Evolutionary conservation across 2,797 vertebrate genomes (phyloP).

Genomic region (Myotis myotis): DNA sequence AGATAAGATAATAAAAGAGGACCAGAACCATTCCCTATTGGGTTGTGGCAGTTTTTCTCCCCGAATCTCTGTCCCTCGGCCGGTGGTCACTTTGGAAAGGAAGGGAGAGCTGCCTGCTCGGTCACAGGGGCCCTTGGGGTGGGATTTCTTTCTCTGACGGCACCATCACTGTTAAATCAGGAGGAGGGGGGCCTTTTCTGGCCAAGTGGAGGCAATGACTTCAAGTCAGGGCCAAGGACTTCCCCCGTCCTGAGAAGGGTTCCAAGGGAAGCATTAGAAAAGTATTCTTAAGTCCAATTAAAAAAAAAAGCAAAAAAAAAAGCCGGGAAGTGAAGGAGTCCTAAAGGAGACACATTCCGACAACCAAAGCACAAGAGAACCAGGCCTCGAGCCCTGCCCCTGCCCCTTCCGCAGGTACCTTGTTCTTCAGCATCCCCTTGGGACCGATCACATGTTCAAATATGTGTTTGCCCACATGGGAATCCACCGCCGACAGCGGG

Average conservation of each 20-base stretch:
- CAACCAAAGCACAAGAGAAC: fast-evolving
- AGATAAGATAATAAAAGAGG: background rate
- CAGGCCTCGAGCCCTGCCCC: fast-evolving
- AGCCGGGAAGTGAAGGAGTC: background rate
- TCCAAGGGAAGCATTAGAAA: background rate
- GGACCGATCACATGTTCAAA: slow-evolving; percentile 96
- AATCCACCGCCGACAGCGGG: slow-evolving; percentile 95
- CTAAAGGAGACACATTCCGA: background rate
- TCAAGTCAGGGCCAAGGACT: background rate
- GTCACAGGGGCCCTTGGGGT: background rate
- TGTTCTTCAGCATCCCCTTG: slow-evolving; percentile 91
- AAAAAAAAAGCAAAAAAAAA: background rate
- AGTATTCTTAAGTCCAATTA: background rate
- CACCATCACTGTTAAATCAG: background rate
- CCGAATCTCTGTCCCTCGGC: background rate
- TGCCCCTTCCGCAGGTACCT: slow-evolving; percentile 82
- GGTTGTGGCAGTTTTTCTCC: background rate
- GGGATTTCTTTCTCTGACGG: background rate
- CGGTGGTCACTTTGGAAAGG: fast-evolving
- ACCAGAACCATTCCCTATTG: background rate
- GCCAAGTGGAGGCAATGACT: background rate
- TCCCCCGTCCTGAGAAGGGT: background rate
- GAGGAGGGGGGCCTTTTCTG: background rate
- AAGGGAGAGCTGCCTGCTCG: background rate
- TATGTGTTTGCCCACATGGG: slow-evolving; percentile 97